phyloP scores from a whole-genome alignment of 2,113 vertebrate species.

The Rhabdomys dilectus region DNA sequence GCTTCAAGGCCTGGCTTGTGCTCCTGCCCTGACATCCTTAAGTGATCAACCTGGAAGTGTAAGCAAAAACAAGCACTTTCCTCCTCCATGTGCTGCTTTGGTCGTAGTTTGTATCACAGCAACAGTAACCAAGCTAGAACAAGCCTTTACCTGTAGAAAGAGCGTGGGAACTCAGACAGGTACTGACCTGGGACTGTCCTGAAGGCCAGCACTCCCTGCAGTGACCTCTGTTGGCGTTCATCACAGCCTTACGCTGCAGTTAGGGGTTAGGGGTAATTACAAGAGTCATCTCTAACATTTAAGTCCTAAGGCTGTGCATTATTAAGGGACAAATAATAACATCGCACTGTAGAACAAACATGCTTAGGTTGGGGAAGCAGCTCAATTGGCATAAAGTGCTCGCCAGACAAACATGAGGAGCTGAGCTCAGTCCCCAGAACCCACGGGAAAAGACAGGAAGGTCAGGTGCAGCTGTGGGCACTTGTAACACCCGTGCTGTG shows the following conservation, averaged over 20 bases:
- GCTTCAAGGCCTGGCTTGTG: neutral
- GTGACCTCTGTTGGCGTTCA: accelerated
- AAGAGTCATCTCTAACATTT: neutral
- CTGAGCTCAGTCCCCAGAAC: neutral
- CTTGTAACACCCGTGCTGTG: neutral
- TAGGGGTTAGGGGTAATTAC: neutral
- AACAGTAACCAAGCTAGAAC: neutral
- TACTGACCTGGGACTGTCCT: accelerated
- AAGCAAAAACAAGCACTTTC: neutral
- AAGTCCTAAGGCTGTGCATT: slow-evolving; percentile 1
- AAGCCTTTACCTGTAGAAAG: neutral
- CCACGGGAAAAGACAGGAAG: neutral
- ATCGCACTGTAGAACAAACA: neutral
- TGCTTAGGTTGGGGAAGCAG: too few species aligned
- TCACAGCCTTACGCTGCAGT: neutral
- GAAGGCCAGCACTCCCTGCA: accelerated
- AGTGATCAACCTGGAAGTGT: neutral
- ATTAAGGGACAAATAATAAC: neutral
- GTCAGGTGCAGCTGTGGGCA: neutral
- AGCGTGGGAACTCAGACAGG: accelerated
- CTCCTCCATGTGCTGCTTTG: neutral
- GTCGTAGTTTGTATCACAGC: neutral
- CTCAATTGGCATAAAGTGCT: neutral
- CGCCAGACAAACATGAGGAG: neutral
- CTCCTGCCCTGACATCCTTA: too few species aligned